Percentiles rank a stretch among this genome's conserved stretches.
Evolutionary conservation across 53 echinoderm and acorn worm species (phyloP).

Genomic region (Paelopatides confundens): DNA sequence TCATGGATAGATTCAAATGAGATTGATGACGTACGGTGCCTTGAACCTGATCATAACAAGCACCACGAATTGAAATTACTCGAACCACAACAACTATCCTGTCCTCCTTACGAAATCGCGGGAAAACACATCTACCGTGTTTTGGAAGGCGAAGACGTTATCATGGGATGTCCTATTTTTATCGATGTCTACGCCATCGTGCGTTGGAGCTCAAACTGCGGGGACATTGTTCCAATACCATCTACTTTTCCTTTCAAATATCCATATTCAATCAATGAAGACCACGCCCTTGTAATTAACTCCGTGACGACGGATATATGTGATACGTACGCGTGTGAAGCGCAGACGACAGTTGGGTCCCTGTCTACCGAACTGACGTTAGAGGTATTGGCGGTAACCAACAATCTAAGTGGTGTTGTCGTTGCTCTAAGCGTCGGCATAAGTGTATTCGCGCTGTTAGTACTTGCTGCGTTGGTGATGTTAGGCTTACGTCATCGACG

Average conservation of each 20-base stretch:
- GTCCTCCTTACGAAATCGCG: not conserved
- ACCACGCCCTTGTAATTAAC: not conserved
- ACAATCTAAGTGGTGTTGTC: conserved; percentile 20
- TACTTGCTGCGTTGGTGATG: conserved; percentile 33
- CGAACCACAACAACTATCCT: not conserved
- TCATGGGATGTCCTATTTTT: conserved; percentile 18
- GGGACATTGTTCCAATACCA: not conserved
- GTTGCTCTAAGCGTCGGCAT: conserved; percentile 16
- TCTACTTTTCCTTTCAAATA: conserved; percentile 4
- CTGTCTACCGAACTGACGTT: conserved; percentile 9
- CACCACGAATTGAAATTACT: not conserved
- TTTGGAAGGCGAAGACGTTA: conserved; percentile 4
- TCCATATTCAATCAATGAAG: conserved; percentile 17
- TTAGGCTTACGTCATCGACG: not conserved
- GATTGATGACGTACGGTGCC: conserved; percentile 9
- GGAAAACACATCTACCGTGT: conserved; percentile 26
- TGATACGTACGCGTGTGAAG: conserved; percentile 17
- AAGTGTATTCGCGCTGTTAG: conserved; percentile 3
- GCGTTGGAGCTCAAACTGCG: conserved; percentile 10
- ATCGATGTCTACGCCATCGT: conserved; percentile 17
- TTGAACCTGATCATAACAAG: not conserved
- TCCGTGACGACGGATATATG: not conserved
- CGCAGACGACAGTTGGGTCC: conserved; percentile 7
- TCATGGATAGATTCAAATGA: not conserved
- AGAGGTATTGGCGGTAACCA: not conserved